A percentile compares a stretch with the other conserved stretches of the same genome.
phyloP scores from a whole-genome alignment of 2,888 invertebrate species.

The Stenotaenia linearis region DNA sequence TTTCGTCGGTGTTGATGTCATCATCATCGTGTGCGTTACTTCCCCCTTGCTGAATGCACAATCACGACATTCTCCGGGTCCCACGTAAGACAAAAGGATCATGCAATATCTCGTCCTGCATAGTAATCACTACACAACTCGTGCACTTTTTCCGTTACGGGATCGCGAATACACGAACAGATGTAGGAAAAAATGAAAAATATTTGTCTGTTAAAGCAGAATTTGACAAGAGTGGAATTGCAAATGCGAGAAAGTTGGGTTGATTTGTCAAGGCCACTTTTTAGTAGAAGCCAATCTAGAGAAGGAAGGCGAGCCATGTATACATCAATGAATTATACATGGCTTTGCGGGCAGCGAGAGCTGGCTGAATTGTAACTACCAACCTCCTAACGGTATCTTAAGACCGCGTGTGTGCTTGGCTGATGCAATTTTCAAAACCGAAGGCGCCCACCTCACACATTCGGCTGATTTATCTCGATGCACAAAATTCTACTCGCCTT shows the following conservation, averaged over 20 bases:
- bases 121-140: not conserved
- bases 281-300: not conserved
- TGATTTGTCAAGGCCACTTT: not conserved
- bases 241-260: not conserved
- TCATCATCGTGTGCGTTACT: not conserved
- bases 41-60: constrained; percentile 11
- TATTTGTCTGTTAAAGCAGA: not conserved
- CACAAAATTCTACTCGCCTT: constrained; percentile 12
- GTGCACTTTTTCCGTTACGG: not conserved
- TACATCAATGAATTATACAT: not conserved
- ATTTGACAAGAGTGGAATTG: not conserved
- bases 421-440: constrained; percentile 19
- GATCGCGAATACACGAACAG: not conserved
- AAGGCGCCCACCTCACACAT: not conserved
- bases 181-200: too few species aligned
- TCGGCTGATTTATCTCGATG: constrained; percentile 11
- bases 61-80: not conserved
- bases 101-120: not conserved
- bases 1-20: constrained; percentile 4
- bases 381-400: not conserved
- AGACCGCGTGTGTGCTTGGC: constrained; percentile 1
- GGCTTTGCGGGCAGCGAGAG: not conserved
- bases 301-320: not conserved
- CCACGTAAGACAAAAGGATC: not conserved
- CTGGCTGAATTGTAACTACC: constrained; percentile 7